phyloP scores from a whole-genome alignment of 37 sponge, comb jelly and placozoan species.

The Haliclona indistincta region DNA sequence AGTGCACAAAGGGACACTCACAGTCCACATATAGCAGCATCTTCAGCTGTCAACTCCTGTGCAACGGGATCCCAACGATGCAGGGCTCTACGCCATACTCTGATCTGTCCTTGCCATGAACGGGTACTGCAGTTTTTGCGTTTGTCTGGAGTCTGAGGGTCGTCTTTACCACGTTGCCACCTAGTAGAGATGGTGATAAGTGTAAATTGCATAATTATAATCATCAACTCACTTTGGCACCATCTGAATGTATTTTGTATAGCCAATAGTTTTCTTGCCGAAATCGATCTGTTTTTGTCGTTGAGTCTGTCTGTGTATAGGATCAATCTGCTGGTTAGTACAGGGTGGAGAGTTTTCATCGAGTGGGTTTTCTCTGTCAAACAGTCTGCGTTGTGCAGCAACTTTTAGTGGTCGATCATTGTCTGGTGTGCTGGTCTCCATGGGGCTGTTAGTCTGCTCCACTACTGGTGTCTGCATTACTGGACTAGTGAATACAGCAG shows the following conservation, averaged over 20 bases:
- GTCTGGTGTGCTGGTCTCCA: no score
- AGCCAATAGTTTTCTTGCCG: conserved; percentile 93
- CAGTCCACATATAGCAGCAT: conserved; percentile 53
- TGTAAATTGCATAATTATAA: conserved; percentile 1
- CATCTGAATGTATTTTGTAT: conserved; percentile 62
- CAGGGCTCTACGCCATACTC: conserved; percentile 74
- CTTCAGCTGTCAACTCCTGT: conserved; percentile 30
- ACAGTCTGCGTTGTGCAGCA: conserved; percentile 9
- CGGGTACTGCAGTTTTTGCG: conserved; percentile 69
- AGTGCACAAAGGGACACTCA: no score
- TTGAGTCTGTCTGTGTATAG: conserved; percentile 56
- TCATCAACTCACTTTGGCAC: conserved; percentile 66
- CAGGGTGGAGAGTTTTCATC: no score
- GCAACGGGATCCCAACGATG: conserved; percentile 71
- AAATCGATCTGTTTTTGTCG: conserved; percentile 92
- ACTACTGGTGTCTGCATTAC: background rate
- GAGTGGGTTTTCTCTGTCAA: no score
- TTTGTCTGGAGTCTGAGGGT: conserved; percentile 90
- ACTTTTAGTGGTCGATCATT: no score
- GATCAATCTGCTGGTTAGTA: no score
- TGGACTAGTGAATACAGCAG: background rate
- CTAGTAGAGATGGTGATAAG: conserved; percentile 12
- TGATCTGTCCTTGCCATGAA: conserved; percentile 84
- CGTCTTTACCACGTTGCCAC: conserved; percentile 42
- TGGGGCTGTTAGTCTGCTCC: conserved; percentile 18